Base-by-base conservation (phyloP, 2,113 vertebrate genomes). In the Oncorhynchus nerka region DNA sequence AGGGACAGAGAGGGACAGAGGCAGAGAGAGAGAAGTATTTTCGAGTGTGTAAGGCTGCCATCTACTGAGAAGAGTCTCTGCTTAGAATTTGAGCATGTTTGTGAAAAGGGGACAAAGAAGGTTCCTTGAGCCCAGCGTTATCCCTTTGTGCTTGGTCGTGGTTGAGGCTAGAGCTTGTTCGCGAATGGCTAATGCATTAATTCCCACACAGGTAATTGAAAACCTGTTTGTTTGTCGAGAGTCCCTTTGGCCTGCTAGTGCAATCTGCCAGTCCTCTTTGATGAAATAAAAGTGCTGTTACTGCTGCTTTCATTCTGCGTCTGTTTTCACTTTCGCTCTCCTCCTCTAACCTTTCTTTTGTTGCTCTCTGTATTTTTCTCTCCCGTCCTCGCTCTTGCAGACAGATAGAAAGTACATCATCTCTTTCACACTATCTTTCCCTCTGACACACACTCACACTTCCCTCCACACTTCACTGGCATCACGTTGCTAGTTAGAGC, bases 31-130 rank as follows among this genome's bases (percentile, higher is more conserved):
- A 64, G 49, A 62, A 55, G 62, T 48, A 39, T 81, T 82, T 84
- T 69, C 6, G 9, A 45, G 30, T 81, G 83, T 82, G 78, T 82
- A 70, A 89, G 80, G 82, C 82, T 89, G 89, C 90, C 89, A 90
- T 87, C 88, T 90, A 81, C 89, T 88, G 86, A 87, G 79, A 83
- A 66, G 49, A 57, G 64, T 45, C 39, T 34, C 9, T 45, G 39
- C 39, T 12, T 9, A 45, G 9, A 45, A 45, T 12, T 1, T 45
- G 8, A 45, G 39, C 39, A 45, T 45, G 39, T 12, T 45, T 45
- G 39, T 45, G 39, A 45, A 45, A 45, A 11, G 2, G 9, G 39
- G 9, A 11, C 9, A 3, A 12, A 45, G 2, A 45, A 45, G 39
- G 39, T 30, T 57, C 71, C 28, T 45, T 74, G 30, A 51, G 45